A percentile compares a stretch with the other conserved stretches of the same genome.
Conservation (phyloP, 2,113 vertebrate species). For the Hippocampus barbouri region DNA sequence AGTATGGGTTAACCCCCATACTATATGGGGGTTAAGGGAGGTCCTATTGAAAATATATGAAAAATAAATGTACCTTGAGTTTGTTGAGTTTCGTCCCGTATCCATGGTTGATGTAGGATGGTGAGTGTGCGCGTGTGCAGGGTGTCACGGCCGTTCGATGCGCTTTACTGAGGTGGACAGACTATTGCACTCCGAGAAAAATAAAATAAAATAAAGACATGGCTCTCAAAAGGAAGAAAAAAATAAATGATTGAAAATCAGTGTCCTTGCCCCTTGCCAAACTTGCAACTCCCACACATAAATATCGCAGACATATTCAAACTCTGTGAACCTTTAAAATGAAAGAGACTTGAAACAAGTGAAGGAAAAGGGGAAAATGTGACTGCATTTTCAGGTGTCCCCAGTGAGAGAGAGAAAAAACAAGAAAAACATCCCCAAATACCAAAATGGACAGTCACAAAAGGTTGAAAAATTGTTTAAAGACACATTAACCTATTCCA, state of each 20-base stretch:
- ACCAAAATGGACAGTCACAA: slow-evolving; percentile 48
- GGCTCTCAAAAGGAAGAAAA: slow-evolving; percentile 57
- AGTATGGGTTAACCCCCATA: no score
- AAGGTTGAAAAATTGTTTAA: slow-evolving; percentile 38
- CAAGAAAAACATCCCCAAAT: slow-evolving; percentile 22
- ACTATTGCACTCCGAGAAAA: slow-evolving; percentile 76
- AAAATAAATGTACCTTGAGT: slow-evolving; percentile 63
- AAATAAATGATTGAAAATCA: slow-evolving; percentile 48
- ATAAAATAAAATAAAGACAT: slow-evolving; percentile 49
- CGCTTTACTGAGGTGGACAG: slow-evolving; percentile 67
- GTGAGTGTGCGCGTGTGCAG: slow-evolving; percentile 21
- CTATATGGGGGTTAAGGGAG: slow-evolving; percentile 29
- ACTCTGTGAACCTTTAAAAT: slow-evolving; percentile 60
- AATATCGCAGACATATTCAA: slow-evolving; percentile 70
- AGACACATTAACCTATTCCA: slow-evolving; percentile 48
- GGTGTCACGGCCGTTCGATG: slow-evolving; percentile 59
- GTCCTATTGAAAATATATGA: slow-evolving; percentile 49
- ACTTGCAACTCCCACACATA: slow-evolving; percentile 66
- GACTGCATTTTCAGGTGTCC: slow-evolving; percentile 68
- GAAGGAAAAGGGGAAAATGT: slow-evolving; percentile 47
- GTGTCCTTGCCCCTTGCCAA: slow-evolving; percentile 59
- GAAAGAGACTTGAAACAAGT: slow-evolving; percentile 66
- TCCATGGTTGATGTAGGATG: slow-evolving; percentile 9
- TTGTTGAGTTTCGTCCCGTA: slow-evolving; percentile 37
- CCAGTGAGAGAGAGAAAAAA: slow-evolving; percentile 17